A percentile compares a stretch with the other conserved stretches of the same genome.
These are phyloP conservation scores for Artibeus jamaicensis DNA, from an alignment of 2,797 vertebrate species.

Conservation along the genomic window DNA sequence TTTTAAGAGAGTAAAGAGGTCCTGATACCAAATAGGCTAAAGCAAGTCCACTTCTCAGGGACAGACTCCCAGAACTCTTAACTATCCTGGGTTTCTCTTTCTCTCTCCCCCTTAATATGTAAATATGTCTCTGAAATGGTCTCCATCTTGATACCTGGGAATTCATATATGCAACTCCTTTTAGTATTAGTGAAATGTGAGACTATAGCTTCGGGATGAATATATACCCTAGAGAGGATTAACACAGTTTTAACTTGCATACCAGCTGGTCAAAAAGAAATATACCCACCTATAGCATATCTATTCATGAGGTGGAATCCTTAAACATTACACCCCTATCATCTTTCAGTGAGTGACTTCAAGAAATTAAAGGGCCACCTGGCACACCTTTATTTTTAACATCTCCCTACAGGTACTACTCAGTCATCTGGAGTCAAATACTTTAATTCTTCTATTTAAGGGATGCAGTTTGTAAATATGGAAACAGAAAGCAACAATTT, in stretches of 20 bases:
- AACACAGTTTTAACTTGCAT: conserved; percentile 45
- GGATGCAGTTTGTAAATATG: conserved; percentile 32
- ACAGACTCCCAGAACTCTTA: not conserved
- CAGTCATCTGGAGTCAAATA: conserved; percentile 4
- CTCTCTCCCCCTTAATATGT: not conserved
- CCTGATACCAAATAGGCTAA: conserved; percentile 12
- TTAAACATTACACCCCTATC: not conserved
- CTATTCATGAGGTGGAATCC: conserved; percentile 7
- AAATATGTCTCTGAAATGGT: not conserved
- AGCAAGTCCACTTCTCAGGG: not conserved
- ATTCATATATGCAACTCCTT: conserved; percentile 21
- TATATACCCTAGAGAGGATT: conserved; percentile 9
- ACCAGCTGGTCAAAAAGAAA: conserved; percentile 55
- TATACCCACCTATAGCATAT: not conserved
- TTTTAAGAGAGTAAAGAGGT: not conserved
- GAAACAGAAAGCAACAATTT: conserved; percentile 40
- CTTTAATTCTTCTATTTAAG: conserved; percentile 43
- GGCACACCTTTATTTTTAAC: conserved; percentile 16
- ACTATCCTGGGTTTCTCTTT: not conserved
- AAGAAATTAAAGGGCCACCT: conserved; percentile 21
- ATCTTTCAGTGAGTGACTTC: not conserved
- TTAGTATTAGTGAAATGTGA: not conserved
- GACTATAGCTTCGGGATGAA: not conserved
- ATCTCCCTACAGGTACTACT: conserved; percentile 1
- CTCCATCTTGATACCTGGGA: not conserved